Base-by-base conservation (phyloP, 2,797 vertebrate genomes). In the Poeciliopsis turneri region DNA sequence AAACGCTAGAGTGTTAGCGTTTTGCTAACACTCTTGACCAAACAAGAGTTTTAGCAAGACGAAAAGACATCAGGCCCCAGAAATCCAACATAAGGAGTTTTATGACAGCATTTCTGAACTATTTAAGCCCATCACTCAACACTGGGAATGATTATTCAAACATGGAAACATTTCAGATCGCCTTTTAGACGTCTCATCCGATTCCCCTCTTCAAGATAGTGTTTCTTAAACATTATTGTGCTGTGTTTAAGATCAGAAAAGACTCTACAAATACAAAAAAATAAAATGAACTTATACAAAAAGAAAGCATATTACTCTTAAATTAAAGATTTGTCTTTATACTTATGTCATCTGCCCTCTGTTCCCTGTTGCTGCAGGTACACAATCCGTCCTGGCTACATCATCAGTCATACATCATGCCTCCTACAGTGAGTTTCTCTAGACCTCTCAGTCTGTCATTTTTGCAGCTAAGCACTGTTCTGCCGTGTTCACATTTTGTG, bases 391-490 rank as follows among this genome's bases (percentile, higher is more conserved):
- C 97, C 80, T 98, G 98, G 97, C 95, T 98, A 95, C 97, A 97
- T 85, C 97, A 97, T 88, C 98, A 97, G 92, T 96, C 97, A 9
- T 97, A 98, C 96, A 97, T 98, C 94, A 96, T 97, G 97, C 97
- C 97, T 82, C 97, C 97, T 89, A 96, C 96, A 83, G 98, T 99
- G 90, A 97, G 97, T 95, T 72, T 55, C 81, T 74, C 66, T 0
- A 69, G 25, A 55, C 71, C 11, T 49, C 73, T 71, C 36, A 59
- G 49, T 28, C 30, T 81, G 25, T 66, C 59, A 64, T 75, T 59
- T 12, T 39, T 47, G 47, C 45, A 45, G 66, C 10, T 20, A 18
- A 64, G 3, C 11, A 25, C 9, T 59, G 68, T 79, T 80, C 36
- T 53, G 12, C 69, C 74, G 49, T 53, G 13, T 64, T 49, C 8